phyloP scores from a whole-genome alignment of 2,113 vertebrate species.

The Ciconia boyciana region DNA sequence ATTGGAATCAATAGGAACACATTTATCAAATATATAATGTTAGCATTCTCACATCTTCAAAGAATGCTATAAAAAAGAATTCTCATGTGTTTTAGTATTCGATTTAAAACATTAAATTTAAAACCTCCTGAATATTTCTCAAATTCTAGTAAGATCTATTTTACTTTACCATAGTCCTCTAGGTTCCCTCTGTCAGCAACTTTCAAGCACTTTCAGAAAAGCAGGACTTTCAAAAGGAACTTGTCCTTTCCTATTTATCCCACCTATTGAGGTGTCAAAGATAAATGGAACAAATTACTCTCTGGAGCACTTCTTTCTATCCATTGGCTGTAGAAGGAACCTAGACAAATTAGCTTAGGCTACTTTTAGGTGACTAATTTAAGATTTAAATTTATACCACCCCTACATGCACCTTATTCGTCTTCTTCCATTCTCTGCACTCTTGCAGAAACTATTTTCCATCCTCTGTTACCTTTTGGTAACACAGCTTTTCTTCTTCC shows the following conservation, averaged over 20 bases:
- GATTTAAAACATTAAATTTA: neutral
- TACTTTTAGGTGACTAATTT: neutral
- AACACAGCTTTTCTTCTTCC: neutral
- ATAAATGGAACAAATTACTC: neutral
- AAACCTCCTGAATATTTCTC: neutral
- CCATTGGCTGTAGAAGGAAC: neutral
- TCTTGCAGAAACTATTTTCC: neutral
- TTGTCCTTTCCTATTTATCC: neutral
- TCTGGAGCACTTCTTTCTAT: neutral
- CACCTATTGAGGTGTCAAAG: neutral
- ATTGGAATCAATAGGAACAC: neutral
- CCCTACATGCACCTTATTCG: neutral
- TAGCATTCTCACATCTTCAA: neutral
- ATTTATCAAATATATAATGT: neutral
- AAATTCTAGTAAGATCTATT: neutral
- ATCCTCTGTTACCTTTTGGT: neutral
- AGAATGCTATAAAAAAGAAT: neutral
- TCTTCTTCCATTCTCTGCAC: neutral
- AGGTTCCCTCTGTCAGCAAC: neutral
- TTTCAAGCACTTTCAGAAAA: neutral
- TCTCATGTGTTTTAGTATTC: neutral
- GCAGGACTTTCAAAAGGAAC: neutral
- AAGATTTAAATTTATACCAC: neutral
- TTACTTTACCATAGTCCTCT: neutral
- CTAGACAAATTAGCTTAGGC: neutral